Base-by-base conservation (phyloP, 2,797 vertebrate genomes). In the Aeoliscus strigatus region DNA sequence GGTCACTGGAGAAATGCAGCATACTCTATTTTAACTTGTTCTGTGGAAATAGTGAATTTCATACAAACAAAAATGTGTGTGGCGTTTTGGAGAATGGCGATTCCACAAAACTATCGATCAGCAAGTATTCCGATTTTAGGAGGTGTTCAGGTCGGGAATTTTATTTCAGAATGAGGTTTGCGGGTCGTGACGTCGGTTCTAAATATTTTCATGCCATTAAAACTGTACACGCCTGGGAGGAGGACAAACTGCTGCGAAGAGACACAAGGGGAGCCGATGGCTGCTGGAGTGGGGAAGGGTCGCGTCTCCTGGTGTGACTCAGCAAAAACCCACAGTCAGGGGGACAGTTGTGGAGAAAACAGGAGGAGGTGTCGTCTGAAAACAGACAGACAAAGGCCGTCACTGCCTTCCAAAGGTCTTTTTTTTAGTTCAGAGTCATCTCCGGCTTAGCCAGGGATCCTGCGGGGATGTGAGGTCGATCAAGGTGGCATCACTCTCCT, bases 241-340 rank as follows among this genome's bases (percentile, higher is more conserved):
- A 80, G 66, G 76, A 75, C 75, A 80, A 81, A 79, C 64, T 56
- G 60, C 38, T 44, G 57, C 65, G 60, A 77, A 60, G 61, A 77
- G 75, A 83, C 67, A 58, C 51, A 56, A 17, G 37, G 54, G 71
- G 73, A 79, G n/a, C 86, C 86, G 83, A 87, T 86, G 83, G 83
- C 73, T 56, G 66, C 33, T 42, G 26, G 75, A 81, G 71, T 75
- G 80, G 68, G 68, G 51, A 77, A 82, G 73, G 33, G 61, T 42
- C 43, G 65, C 78, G 79, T 83, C 80, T 84, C 83, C 63, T 66
- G 63, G 75, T 66, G 75, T 51, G 66, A 70, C 43, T 59, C 58
- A 41, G 64, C 51, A n/a, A 38, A 63, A 39, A 65, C 62, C 46
- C 6, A 2, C 26, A 43, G 77, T 67, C 60, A 59, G 53, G 40